Conservation (phyloP, 2,888 invertebrate genomes). For the Acanthacorydalis orientalis region DNA sequence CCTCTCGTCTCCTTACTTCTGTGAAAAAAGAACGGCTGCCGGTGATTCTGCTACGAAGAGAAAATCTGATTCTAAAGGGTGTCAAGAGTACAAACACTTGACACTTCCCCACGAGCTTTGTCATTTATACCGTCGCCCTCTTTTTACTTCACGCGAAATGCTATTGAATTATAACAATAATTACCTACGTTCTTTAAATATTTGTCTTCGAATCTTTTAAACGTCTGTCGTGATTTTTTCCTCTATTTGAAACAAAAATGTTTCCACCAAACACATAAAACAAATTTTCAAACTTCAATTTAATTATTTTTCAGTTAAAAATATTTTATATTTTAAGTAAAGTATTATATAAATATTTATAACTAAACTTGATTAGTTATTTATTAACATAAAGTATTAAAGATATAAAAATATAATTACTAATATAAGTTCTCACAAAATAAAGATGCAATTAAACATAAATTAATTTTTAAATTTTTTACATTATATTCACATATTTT, state of each 20-base stretch:
- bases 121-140: not conserved
- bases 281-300: too few species aligned
- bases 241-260: not conserved
- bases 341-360: too few species aligned
- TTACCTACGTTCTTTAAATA: constrained; percentile 1
- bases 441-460: too few species aligned
- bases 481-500: too few species aligned
- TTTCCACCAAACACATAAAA: too few species aligned
- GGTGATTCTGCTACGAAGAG: not conserved
- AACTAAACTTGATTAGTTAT: too few species aligned
- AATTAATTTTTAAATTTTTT: too few species aligned
- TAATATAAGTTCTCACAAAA: too few species aligned
- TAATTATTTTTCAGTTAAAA: too few species aligned
- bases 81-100: constrained; percentile 5
- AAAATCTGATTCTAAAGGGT: constrained; percentile 5
- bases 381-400: too few species aligned
- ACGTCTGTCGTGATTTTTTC: not conserved
- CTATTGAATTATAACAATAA: constrained; percentile 3
- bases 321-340: too few species aligned
- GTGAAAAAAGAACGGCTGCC: not conserved
- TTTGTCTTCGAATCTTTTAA: constrained; percentile 1
- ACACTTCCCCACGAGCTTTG: constrained; percentile 2
- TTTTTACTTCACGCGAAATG: not conserved
- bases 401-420: too few species aligned
- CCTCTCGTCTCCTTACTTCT: not conserved